Evolutionary conservation across 2,113 vertebrate genomes (phyloP).

Genomic region (Rhadina sibilatrix): DNA sequence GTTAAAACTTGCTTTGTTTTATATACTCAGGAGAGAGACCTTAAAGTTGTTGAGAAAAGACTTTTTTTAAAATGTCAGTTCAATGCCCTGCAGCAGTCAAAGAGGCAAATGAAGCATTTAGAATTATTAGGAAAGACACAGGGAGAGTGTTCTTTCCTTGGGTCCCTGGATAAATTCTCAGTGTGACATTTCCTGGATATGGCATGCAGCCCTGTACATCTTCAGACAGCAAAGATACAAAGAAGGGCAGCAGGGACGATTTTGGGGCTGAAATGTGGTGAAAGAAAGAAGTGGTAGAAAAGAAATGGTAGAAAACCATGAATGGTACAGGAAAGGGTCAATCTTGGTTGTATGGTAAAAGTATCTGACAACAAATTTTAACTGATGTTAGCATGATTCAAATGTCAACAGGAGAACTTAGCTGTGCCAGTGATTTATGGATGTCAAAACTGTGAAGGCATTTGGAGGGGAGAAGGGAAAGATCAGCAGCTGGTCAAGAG

Average conservation of each 20-base stretch:
- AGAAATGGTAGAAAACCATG: neutral
- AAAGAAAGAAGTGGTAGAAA: neutral
- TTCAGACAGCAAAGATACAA: neutral
- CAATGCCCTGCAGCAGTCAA: neutral
- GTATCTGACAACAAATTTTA: neutral
- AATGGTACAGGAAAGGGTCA: neutral
- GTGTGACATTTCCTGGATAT: neutral
- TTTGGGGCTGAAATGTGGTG: neutral
- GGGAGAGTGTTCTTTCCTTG: neutral
- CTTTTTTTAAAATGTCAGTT: neutral
- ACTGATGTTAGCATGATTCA: neutral
- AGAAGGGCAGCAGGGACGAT: neutral
- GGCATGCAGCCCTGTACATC: neutral
- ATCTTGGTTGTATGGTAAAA: neutral
- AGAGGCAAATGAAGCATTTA: constrained; percentile 8
- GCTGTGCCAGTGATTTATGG: neutral
- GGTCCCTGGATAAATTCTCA: neutral
- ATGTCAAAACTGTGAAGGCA: neutral
- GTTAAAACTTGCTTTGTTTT: constrained; percentile 14
- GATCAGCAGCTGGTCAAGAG: neutral
- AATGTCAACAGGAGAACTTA: neutral
- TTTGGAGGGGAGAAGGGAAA: neutral
- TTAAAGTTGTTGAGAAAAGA: neutral
- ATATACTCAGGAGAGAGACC: neutral
- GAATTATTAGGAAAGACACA: neutral